phyloP scores from a whole-genome alignment of 2,113 vertebrate species.

The Nothobranchius kuhntae region DNA sequence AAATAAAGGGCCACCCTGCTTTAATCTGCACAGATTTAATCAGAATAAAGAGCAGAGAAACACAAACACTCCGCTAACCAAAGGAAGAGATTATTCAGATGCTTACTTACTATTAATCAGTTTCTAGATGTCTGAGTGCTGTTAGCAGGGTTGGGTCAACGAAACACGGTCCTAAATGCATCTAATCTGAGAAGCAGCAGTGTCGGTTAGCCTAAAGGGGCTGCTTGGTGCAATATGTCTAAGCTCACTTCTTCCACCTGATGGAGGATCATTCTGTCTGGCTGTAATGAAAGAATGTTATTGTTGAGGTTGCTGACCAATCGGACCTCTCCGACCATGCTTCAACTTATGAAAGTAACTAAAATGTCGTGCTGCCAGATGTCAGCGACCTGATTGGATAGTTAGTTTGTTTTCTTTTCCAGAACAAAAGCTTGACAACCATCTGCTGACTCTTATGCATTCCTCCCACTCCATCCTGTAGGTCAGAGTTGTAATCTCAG shows the following conservation, averaged over 20 bases:
- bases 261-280: conserved; percentile 16
- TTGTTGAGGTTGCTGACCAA: conserved; percentile 31
- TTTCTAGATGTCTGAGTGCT: conserved; percentile 41
- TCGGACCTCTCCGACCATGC: conserved; percentile 19
- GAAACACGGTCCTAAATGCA: conserved; percentile 39
- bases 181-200: conserved; percentile 35
- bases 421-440: conserved; percentile 10
- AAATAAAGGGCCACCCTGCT: conserved; percentile 25
- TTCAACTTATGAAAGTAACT: conserved; percentile 15
- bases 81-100: conserved; percentile 26
- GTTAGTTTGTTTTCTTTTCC: neutral
- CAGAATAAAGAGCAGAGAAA: conserved; percentile 9
- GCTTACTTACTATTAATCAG: conserved; percentile 49
- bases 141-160: conserved; percentile 35
- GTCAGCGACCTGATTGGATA: conserved; percentile 14
- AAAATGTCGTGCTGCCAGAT: neutral
- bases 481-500: conserved; percentile 61
- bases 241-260: conserved; percentile 28
- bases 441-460: conserved; percentile 15
- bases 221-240: conserved; percentile 21
- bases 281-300: conserved; percentile 18
- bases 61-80: conserved; percentile 32
- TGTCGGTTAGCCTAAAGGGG: conserved; percentile 13
- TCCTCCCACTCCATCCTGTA: conserved; percentile 40
- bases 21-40: conserved; percentile 28